A percentile compares a stretch with the other conserved stretches of the same genome.
Conservation (phyloP, 53 echinoderm and acorn worm genomes). For the Luidia sarsii region DNA sequence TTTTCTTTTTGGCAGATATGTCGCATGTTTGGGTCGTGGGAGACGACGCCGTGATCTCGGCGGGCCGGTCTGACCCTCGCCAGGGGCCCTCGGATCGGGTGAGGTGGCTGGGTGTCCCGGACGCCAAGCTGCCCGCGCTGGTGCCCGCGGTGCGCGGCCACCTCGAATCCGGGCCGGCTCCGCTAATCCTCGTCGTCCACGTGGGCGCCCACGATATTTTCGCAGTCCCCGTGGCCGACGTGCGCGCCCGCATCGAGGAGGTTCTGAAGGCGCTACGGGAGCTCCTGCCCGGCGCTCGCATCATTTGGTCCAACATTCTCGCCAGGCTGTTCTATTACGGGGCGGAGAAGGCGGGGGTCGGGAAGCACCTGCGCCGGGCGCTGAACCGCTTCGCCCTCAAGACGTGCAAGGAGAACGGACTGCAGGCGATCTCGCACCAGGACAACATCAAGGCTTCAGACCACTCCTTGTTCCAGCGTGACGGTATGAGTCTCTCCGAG, state of each 20-base stretch:
- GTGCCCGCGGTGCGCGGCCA: neutral
- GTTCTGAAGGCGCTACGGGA: neutral
- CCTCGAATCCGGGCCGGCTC: neutral
- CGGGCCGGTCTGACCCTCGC: neutral
- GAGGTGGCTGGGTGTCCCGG: neutral
- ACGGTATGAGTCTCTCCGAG: neutral
- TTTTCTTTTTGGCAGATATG: neutral
- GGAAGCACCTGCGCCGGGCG: neutral
- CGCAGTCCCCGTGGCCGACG: neutral
- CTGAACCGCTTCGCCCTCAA: conserved; percentile 12
- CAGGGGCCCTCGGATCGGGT: neutral
- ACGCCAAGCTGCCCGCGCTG: neutral
- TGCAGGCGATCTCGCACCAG: neutral
- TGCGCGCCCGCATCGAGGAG: neutral
- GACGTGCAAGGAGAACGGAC: neutral
- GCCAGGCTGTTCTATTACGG: conserved; percentile 3
- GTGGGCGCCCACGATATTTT: conserved; percentile 31
- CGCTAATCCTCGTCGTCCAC: conserved; percentile 8
- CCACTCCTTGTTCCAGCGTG: neutral
- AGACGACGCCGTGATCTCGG: neutral
- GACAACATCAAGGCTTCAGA: neutral
- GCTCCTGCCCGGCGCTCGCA: neutral
- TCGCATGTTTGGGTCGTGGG: neutral
- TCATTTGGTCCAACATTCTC: conserved; percentile 1
- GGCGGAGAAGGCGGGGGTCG: neutral